phyloP scores from a whole-genome alignment of 1,140 invertebrate species.

The Papilio aristodemus region DNA sequence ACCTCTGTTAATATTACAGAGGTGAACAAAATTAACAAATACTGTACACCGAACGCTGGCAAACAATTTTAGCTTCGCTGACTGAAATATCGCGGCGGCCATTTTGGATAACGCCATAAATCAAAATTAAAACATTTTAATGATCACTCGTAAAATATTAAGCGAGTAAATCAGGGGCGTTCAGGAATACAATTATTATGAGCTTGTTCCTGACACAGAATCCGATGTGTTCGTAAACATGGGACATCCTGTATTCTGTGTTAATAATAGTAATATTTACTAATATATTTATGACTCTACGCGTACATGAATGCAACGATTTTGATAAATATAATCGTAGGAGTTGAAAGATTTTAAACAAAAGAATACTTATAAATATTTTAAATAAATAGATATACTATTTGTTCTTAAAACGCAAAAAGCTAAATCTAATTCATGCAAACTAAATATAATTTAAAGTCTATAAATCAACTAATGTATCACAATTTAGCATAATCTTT shows the following conservation, averaged over 20 bases:
- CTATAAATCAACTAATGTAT: neutral
- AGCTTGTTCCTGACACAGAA: constrained; percentile 43
- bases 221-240: constrained; percentile 22
- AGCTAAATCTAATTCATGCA: neutral
- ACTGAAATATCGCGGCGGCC: constrained; percentile 56
- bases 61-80: constrained; percentile 59
- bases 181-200: constrained; percentile 46
- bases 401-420: neutral
- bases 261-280: constrained; percentile 9
- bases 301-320: too few species aligned
- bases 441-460: neutral
- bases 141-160: constrained; percentile 68
- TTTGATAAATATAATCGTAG: too few species aligned
- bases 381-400: neutral
- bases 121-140: constrained; percentile 75
- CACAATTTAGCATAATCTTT: neutral
- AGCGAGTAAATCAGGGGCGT: constrained; percentile 47
- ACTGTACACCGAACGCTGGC: constrained; percentile 63
- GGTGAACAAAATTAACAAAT: constrained; percentile 73
- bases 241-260: constrained; percentile 4
- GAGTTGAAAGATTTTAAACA: too few species aligned
- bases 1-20: constrained; percentile 66
- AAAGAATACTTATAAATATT: neutral
- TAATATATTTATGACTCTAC: constrained; percentile 9
- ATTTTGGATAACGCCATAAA: constrained; percentile 58